Evolutionary conservation across 2,797 vertebrate genomes (phyloP), one percentile per base, ranked within the genome.

Genomic region (Coregonus sp.): DNA sequence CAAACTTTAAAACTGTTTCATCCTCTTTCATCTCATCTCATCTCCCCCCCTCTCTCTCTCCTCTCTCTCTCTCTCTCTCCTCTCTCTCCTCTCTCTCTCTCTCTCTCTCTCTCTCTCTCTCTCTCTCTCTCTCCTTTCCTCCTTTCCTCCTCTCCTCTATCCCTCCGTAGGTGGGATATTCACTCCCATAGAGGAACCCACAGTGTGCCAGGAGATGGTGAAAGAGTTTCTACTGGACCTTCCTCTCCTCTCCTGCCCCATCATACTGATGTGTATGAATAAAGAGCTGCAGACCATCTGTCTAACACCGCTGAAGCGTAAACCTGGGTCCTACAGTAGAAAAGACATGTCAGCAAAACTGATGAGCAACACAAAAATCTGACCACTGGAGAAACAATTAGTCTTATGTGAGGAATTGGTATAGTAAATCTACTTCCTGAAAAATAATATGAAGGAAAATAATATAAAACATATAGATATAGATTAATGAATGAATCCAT

Each of bases 191-290:
- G 72, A 86, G 35, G 82, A 88, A 20, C 75, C 73, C 16, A 85
- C 85, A 18, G 86, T 92, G 72, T 92, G 92, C 77, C 84, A 91
- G 70, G 93, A 93, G 87, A 90, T 88, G 65, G 81, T 89, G 63
- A 89, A 86, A 75, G 91, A 93, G 51, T 80, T 93, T 11, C 81
- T 93, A 77, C 84, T 91, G 80, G 90, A 92, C 72, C 76, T 93
- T 74, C 92, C 92, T 47, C 74, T 92, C 47, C 76, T 93, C 70
- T 89, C 86, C 75, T 90, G 85, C 73, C 91, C 92, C 35, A 75
- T 92, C 37, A 90, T 93, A 35, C 88, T 93, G 72, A 83, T 92
- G 66, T 92, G 91, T 74, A 92, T 92, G 86, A 94, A 92, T 61
- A 93, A 91, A 79, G 92, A 93, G 85, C 87, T 92, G 76, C 88